Conservation (phyloP, 2,797 vertebrate species). For the Acanthornis magna region DNA sequence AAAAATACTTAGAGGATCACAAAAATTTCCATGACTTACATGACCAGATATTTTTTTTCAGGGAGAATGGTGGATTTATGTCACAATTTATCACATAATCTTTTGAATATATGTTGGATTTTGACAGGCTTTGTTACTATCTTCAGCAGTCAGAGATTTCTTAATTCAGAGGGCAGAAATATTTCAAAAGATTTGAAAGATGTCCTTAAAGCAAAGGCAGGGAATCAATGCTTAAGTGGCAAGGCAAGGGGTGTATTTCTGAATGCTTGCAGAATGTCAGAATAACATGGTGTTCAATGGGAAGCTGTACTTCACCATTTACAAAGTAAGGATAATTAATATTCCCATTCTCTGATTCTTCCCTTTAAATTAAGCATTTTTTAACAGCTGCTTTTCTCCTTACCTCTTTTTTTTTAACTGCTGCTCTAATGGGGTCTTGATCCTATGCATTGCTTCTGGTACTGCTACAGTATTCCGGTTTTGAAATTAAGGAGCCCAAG, state of each 20-base stretch:
- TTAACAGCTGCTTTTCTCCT: not conserved
- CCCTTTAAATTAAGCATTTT: not conserved
- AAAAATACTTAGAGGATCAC: not conserved
- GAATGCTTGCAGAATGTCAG: not conserved
- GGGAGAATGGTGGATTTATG: not conserved
- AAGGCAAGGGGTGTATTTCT: not conserved
- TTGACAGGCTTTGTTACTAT: not conserved
- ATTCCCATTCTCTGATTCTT: not conserved
- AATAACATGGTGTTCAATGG: not conserved
- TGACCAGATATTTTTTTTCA: not conserved
- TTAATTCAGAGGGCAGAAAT: not conserved
- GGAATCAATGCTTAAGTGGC: not conserved
- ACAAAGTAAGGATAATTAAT: not conserved
- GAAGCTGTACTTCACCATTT: not conserved
- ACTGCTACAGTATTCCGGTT: not conserved
- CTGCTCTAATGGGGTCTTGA: not conserved
- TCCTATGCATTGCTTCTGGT: not conserved
- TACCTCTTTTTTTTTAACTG: not conserved
- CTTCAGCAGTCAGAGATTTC: not conserved
- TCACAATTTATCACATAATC: not conserved
- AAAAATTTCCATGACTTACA: not conserved
- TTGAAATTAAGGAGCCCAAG: not conserved
- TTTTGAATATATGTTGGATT: not conserved
- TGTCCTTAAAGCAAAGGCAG: not conserved
- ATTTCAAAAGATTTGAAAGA: not conserved